Conservation (phyloP, 2,888 invertebrate species). For the Epinotia ramella region DNA sequence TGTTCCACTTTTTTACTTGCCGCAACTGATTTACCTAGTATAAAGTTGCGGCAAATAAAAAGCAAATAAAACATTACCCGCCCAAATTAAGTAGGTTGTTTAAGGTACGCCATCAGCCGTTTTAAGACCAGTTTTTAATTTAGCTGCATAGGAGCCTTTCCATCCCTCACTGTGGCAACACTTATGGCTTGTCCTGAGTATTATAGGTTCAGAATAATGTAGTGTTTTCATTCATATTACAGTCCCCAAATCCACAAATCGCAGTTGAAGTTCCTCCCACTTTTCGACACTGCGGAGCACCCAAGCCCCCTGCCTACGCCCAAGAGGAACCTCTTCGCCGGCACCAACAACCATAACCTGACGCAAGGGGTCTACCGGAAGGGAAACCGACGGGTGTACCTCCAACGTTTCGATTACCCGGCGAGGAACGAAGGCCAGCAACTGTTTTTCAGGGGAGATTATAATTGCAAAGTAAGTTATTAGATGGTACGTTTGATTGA, state of each 20-base stretch:
- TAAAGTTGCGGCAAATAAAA: too few species aligned
- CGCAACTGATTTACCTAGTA: too few species aligned
- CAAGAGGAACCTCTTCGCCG: conserved; percentile 6
- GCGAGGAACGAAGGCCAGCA: conserved; percentile 56
- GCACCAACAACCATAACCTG: conserved; percentile 58
- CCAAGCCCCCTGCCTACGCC: conserved; percentile 59
- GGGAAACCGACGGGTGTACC: conserved; percentile 63
- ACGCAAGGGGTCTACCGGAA: conserved; percentile 61
- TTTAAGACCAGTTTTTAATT: too few species aligned
- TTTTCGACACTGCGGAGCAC: conserved; percentile 45
- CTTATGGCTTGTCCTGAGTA: too few species aligned
- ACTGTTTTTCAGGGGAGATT: conserved; percentile 58
- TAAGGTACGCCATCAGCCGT: too few species aligned
- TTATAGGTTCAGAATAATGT: too few species aligned
- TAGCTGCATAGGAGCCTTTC: too few species aligned
- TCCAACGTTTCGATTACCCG: conserved; percentile 58
- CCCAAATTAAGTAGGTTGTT: too few species aligned
- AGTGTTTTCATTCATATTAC: conserved; percentile 37
- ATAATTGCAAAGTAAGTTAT: conserved; percentile 66
- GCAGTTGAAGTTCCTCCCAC: background rate
- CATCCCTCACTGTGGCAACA: too few species aligned
- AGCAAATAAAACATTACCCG: too few species aligned
- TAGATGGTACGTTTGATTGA: background rate
- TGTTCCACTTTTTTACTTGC: too few species aligned
- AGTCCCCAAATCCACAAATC: conserved; percentile 50